Conservation (phyloP, 2,888 invertebrate species). For the Agrotis exclamationis region DNA sequence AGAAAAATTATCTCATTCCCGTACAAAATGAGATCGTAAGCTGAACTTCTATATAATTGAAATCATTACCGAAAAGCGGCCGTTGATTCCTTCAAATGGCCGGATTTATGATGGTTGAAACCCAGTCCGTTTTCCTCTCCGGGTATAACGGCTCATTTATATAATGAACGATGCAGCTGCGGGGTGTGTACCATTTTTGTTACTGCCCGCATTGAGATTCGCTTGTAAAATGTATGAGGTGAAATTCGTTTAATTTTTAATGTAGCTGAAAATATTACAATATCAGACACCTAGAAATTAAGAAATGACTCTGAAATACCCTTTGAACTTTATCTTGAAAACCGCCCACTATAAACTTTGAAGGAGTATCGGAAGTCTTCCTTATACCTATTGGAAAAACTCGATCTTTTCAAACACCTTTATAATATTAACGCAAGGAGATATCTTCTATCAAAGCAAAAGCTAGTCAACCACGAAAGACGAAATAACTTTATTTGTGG, state of each 20-base stretch:
- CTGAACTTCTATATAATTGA: conserved; percentile 72
- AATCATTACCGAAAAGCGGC: conserved; percentile 69
- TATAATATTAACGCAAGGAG: not conserved
- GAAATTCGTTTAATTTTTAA: not conserved
- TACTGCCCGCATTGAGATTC: not conserved
- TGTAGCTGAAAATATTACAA: not conserved
- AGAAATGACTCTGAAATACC: not conserved
- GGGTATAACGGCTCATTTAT: conserved; percentile 9
- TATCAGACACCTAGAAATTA: not conserved
- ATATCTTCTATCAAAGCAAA: not conserved
- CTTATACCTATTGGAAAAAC: not conserved
- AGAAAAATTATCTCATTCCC: conserved; percentile 66
- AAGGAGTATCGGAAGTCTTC: not conserved
- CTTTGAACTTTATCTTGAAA: not conserved
- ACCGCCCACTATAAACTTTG: not conserved
- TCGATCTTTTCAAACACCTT: not conserved
- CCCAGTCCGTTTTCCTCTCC: conserved; percentile 30
- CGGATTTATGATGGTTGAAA: conserved; percentile 65
- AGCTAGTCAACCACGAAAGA: not conserved
- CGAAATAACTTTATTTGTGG: conserved; percentile 22
- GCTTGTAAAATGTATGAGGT: not conserved
- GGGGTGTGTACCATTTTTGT: not conserved
- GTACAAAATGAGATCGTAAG: conserved; percentile 61
- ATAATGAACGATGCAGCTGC: not conserved
- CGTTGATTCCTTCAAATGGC: conserved; percentile 71